Conservation (phyloP, 2,797 vertebrate genomes). For the Aldrovandia affinis region DNA sequence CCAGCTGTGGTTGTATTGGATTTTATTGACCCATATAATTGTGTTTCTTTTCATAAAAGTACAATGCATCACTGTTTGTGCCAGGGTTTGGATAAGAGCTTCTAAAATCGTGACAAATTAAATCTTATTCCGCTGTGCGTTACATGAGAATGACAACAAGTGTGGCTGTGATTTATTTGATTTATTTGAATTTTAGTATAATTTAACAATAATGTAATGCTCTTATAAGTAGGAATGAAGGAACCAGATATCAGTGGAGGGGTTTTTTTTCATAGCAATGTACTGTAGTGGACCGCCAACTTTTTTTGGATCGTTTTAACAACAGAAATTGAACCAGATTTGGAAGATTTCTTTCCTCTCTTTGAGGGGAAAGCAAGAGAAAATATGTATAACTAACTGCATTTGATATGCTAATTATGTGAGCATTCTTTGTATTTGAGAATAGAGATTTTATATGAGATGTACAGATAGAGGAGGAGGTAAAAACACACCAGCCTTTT, state of each 20-base stretch:
- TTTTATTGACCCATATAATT: constrained; percentile 16
- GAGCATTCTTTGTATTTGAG: not conserved
- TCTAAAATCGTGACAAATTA: constrained; percentile 9
- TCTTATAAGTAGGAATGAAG: too few species aligned
- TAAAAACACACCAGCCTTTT: not conserved
- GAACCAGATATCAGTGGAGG: not conserved
- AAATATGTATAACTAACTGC: not conserved
- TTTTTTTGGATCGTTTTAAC: not conserved
- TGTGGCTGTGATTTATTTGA: not conserved
- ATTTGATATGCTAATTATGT: not conserved
- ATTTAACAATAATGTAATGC: not conserved
- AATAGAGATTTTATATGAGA: not conserved
- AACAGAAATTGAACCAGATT: not conserved
- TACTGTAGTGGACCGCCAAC: not conserved
- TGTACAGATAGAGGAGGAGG: not conserved
- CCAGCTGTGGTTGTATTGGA: not conserved
- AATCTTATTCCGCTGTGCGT: not conserved
- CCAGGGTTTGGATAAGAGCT: not conserved
- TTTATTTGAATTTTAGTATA: not conserved
- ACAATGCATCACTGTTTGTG: not conserved
- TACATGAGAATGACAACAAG: not conserved
- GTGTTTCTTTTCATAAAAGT: constrained; percentile 5
- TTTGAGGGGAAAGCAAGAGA: not conserved
- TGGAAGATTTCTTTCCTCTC: not conserved
- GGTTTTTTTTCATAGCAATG: not conserved